Evolutionary conservation across 2,888 invertebrate genomes (phyloP).

Genomic region (Teleiodes luculella): DNA sequence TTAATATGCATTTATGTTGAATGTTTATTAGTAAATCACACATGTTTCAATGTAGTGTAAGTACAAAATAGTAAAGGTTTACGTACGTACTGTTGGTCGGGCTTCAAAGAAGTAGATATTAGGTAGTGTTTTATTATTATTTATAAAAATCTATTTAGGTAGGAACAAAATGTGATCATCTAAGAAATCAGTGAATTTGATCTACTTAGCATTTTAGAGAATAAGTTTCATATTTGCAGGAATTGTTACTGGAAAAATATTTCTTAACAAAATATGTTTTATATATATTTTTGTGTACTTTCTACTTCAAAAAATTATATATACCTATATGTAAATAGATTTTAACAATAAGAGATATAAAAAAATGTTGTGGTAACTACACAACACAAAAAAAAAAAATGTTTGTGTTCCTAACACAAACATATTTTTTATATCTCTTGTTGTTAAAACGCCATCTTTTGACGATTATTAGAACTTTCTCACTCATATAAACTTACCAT

Average conservation of each 20-base stretch:
- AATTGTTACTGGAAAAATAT: not conserved
- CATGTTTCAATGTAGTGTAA: conserved; percentile 9
- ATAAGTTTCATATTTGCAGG: not conserved
- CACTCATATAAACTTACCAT: not conserved
- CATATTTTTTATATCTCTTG: not conserved
- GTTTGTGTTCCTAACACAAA: too few relatives aligned
- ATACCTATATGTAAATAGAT: too few relatives aligned
- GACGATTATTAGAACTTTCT: not conserved
- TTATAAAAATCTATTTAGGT: conserved; percentile 6
- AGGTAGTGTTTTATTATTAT: not conserved
- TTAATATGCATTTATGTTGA: conserved; percentile 6
- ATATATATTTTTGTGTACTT: conserved; percentile 41
- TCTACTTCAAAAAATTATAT: too few relatives aligned
- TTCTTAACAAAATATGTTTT: conserved; percentile 17
- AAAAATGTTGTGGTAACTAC: too few relatives aligned
- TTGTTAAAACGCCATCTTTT: conserved; percentile 6
- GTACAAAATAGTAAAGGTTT: conserved; percentile 14
- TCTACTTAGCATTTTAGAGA: conserved; percentile 28
- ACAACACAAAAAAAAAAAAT: too few relatives aligned
- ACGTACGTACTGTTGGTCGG: not conserved
- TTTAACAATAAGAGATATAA: too few relatives aligned
- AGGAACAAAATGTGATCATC: conserved; percentile 19
- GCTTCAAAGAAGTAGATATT: not conserved
- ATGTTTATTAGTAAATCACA: not conserved
- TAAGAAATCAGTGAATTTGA: conserved; percentile 21